These are phyloP conservation scores for Mycetomoellerius zeteki DNA, from an alignment of 1,140 invertebrate species.

Conservation along the genomic window DNA sequence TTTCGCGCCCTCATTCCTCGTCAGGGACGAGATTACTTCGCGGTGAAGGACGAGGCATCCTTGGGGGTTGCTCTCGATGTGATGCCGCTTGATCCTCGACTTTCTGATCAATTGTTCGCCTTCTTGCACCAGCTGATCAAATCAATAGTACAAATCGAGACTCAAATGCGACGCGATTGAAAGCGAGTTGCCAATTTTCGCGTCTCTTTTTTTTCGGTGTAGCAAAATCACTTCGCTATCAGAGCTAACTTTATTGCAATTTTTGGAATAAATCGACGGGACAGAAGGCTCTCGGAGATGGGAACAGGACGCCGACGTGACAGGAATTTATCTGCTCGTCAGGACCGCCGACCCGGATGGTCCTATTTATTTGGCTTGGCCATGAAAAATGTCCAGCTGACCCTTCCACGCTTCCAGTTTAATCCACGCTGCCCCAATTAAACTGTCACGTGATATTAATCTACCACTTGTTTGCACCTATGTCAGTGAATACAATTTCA, in stretches of 20 bases:
- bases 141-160: conserved; percentile 51
- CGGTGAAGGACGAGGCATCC: conserved; percentile 54
- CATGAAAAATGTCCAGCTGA: conserved; percentile 63
- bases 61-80: background rate
- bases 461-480: conserved; percentile 63
- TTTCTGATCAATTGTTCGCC: conserved; percentile 54
- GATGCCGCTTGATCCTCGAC: conserved; percentile 41
- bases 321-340: conserved; percentile 63
- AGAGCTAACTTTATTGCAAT: conserved; percentile 60
- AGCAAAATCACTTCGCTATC: conserved; percentile 58
- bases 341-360: conserved; percentile 31
- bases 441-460: conserved; percentile 65
- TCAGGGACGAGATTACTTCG: conserved; percentile 60
- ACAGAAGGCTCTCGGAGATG: conserved; percentile 49
- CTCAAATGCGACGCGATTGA: conserved; percentile 32
- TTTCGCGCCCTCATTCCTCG: conserved; percentile 43
- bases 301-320: conserved; percentile 49
- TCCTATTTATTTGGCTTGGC: conserved; percentile 64
- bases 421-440: conserved; percentile 60
- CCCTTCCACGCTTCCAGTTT: conserved; percentile 59
- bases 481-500: conserved; percentile 57
- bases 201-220: background rate
- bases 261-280: conserved; percentile 58
- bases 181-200: conserved; percentile 40
- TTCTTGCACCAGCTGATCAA: conserved; percentile 42